These are phyloP conservation scores for Megalonaias nervosa DNA, from an alignment of 1,140 invertebrate genomes.

Conservation along the genomic window DNA sequence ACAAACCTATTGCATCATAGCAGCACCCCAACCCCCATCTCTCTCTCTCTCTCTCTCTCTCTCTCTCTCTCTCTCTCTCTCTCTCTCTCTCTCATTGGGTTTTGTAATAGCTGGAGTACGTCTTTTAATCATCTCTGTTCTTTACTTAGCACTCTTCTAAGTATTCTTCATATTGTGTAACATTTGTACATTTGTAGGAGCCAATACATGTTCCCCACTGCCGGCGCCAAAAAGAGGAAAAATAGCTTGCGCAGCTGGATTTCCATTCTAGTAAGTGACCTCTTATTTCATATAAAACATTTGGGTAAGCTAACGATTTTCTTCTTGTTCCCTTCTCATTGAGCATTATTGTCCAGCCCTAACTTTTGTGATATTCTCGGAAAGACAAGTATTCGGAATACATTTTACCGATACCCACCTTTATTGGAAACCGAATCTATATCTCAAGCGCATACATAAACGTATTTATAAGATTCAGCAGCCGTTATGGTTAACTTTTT, in stretches of 20 bases:
- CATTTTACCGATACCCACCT: not conserved
- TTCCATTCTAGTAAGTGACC: slow-evolving; percentile 41
- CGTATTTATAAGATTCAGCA: no score
- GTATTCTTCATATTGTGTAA: not conserved
- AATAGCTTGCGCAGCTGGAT: slow-evolving; percentile 35
- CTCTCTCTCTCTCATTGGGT: not conserved
- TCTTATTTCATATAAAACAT: not conserved
- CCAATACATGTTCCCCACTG: slow-evolving; percentile 32
- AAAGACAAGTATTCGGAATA: not conserved
- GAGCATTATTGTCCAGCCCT: not conserved
- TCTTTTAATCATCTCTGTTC: no score
- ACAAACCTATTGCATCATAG: no score
- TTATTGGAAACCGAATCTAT: not conserved
- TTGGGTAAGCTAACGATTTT: not conserved
- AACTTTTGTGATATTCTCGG: not conserved
- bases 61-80: not conserved
- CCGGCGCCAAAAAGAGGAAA: slow-evolving; percentile 32
- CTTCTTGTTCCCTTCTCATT: not conserved
- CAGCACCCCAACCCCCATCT: not conserved
- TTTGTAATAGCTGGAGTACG: no score
- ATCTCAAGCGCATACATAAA: not conserved
- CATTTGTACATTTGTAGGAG: slow-evolving; percentile 24
- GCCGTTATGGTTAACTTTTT: no score
- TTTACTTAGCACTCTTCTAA: not conserved
- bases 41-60: not conserved